Evolutionary conservation across 1,140 invertebrate species (phyloP), one percentile per base, ranked within the genome.

Genomic region (Schlechtendalia chinensis): DNA sequence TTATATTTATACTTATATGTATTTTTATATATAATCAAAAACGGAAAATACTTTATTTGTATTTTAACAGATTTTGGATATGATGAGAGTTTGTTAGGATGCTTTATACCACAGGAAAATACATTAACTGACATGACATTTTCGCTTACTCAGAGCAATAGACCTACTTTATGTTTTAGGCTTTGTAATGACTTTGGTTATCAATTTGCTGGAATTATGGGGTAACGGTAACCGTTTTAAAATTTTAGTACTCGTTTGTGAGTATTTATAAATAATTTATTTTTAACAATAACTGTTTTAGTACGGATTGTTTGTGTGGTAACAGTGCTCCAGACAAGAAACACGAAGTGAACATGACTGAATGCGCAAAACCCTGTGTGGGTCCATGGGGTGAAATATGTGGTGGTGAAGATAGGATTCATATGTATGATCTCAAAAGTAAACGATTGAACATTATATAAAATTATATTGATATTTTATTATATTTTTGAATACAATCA

Each of bases 231-330:
- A 14, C 14, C 5, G 3, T 14, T 1, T 1, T 58, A 22, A n/a
- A 39, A 32, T 58, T 77, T 50, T 12, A 4, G 8, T 50, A 50
- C 47, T 8, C 16, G 19, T 56, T 32, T 10, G 4, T 54, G 39
- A 16, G 14, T 39, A 29, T 22, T 11, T 69, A 10, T 6, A 6
- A n/a, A 16, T 22, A 45, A 17, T 14, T 14, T 12, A 47, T 39
- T 61, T 56, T 59, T 32, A 6, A 19, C 47, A 8, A 8, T 3
- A 39, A 50, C 17, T 84, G 71, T 83, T 86, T 89, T 84, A 94
- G 93, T 65, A 89, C 91, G 56, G 95, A 97, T 87, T 98, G 96
- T 87, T 97, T 95, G 87, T 98, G 96, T 89, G 95, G 94, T 53
- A 91, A 92, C 84, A 75, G 82, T 3, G 77, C 74, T 53, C 81